Base-by-base conservation (phyloP, 1,140 invertebrate species). In the Parapsyche elsis region DNA sequence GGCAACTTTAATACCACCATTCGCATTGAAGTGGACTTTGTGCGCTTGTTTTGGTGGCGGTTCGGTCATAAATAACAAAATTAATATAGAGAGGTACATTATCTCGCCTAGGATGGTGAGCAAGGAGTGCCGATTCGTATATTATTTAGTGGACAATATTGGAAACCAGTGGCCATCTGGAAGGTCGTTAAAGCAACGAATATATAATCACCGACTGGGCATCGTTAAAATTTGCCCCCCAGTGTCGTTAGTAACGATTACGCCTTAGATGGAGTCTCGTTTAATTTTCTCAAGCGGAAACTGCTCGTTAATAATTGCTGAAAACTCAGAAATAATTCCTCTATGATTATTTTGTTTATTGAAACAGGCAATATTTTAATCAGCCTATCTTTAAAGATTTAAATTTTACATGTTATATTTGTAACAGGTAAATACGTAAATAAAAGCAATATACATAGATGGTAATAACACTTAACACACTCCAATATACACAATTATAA, bases 71-170 rank as follows among this genome's bases (percentile, higher is more conserved):
- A 46, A 75, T 75, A 75, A 75, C 45, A 49, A 75, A 75, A 75
- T 75, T 75, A 75, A 75, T 75, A 75, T 75, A 30, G 64, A 46
- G 21, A n/a, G 57, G 59, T 12, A 45, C 75, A 64, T 77, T 77
- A 77, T 77, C 59, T 46, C 30, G 49, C n/a, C 46, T 5, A 38
- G 10, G 16, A 12, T 23, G 38, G 53, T 57, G 38, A 75, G 49
- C 73, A 30, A 75, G 53, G 16, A 30, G 16, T 4, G 49, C 46
- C 53, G 53, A 75, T 75, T 57, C 59, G 57, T 57, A 77, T 67
- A 53, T 57, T 57, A 77, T 64, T 77, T 77, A 77, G 46, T 77
- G 75, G 75, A 64, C 75, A 77, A 77, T 77, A 77, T 77, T 77
- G 75, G 59, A 77, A 77, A 64, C 57, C 49, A 24, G 75, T 16